These are phyloP conservation scores for Carollia perspicillata DNA, from an alignment of 2,113 vertebrate species.

Conservation along the genomic window DNA sequence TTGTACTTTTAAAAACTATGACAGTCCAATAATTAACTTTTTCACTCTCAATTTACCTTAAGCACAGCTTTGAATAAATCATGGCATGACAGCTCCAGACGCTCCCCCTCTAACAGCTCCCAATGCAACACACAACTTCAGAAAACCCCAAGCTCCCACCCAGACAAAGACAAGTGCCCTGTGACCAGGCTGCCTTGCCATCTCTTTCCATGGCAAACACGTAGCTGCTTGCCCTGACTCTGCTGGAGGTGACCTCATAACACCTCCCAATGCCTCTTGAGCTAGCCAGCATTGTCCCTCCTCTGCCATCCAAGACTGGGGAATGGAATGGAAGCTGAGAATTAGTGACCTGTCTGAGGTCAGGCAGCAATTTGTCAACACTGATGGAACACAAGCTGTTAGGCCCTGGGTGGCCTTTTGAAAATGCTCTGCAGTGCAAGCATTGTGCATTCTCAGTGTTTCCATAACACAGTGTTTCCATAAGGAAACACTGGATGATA, in stretches of 20 bases:
- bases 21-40: background rate
- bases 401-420: background rate
- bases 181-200: background rate
- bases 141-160: background rate
- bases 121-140: background rate
- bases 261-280: background rate
- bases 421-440: background rate
- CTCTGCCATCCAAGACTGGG: background rate
- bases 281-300: background rate
- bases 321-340: background rate
- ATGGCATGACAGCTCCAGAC: background rate
- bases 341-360: background rate
- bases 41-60: background rate
- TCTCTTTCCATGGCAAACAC: background rate
- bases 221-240: background rate
- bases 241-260: background rate
- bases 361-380: conserved; percentile 53
- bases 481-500: background rate
- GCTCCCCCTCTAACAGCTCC: too few species aligned
- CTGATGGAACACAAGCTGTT: conserved; percentile 10
- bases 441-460: background rate
- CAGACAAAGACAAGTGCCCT: background rate
- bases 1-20: background rate
- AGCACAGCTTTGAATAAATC: background rate
- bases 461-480: conserved; percentile 11